These are phyloP conservation scores for Hermaeophaga mercurialis DNA, from an alignment of 2,888 invertebrate species.

Conservation along the genomic window DNA sequence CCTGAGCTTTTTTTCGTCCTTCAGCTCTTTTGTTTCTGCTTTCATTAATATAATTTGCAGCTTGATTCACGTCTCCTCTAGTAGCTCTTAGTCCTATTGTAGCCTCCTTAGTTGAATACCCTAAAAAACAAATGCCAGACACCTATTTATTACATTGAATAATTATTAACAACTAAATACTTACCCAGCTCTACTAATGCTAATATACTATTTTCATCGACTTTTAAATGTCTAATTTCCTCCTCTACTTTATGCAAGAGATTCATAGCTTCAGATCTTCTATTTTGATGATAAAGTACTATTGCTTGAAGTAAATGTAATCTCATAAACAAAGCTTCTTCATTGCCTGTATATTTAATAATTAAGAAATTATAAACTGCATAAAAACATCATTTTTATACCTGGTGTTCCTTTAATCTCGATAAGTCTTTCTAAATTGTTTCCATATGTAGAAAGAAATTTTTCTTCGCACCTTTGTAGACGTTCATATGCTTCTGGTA, in stretches of 20 bases:
- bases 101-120: conserved; percentile 71
- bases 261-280: conserved; percentile 64
- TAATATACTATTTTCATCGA: conserved; percentile 62
- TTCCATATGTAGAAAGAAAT: conserved; percentile 70
- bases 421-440: conserved; percentile 66
- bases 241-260: conserved; percentile 67
- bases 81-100: conserved; percentile 71
- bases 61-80: conserved; percentile 63
- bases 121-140: conserved; percentile 47
- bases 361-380: background rate
- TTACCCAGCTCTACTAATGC: conserved; percentile 65
- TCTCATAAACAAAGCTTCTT: conserved; percentile 76
- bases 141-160: background rate
- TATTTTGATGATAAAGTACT: conserved; percentile 77
- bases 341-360: conserved; percentile 61
- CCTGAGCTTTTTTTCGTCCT: conserved; percentile 60
- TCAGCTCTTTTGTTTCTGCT: conserved; percentile 60
- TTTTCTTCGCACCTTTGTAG: conserved; percentile 70
- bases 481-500: conserved; percentile 75
- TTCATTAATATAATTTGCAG: conserved; percentile 70
- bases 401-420: conserved; percentile 65
- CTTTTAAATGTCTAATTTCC: conserved; percentile 68
- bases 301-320: conserved; percentile 81
- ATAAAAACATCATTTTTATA: conserved; percentile 12
- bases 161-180: background rate